These are phyloP conservation scores for Pipistrellus kuhlii DNA, from an alignment of 2,797 vertebrate species.

Conservation along the genomic window DNA sequence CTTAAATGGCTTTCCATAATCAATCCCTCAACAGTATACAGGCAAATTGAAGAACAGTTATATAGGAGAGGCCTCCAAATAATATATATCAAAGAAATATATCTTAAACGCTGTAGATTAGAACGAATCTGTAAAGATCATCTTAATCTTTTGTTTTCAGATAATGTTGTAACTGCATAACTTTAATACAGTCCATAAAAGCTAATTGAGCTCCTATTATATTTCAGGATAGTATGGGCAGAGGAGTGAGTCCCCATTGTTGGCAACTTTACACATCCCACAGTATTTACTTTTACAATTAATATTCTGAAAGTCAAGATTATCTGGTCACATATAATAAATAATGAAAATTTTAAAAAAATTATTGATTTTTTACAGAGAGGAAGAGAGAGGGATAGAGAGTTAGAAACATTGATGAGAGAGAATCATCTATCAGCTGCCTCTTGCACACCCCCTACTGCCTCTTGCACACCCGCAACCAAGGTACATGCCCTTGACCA, in stretches of 20 bases:
- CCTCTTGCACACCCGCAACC: no score
- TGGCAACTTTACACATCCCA: not conserved
- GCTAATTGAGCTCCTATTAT: not conserved
- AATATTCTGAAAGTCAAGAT: constrained; percentile 52
- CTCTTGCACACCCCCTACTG: no score
- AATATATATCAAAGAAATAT: not conserved
- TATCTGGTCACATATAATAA: not conserved
- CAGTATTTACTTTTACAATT: constrained; percentile 12
- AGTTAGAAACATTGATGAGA: no score
- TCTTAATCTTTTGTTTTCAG: constrained; percentile 31
- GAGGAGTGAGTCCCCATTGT: not conserved
- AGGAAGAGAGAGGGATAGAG: no score
- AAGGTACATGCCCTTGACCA: no score
- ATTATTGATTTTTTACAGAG: no score
- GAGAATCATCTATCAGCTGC: no score
- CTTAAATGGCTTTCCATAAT: constrained; percentile 22
- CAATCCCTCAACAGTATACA: not conserved
- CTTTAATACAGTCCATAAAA: not conserved
- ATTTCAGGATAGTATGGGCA: not conserved
- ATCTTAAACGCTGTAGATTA: not conserved
- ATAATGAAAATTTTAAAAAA: not conserved
- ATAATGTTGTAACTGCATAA: not conserved
- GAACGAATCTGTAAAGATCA: constrained; percentile 19
- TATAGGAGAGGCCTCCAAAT: not conserved
- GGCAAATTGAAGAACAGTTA: not conserved